Evolutionary conservation across 2,797 vertebrate genomes (phyloP), one percentile per base, ranked within the genome.

Genomic region (Rhinella marina): DNA sequence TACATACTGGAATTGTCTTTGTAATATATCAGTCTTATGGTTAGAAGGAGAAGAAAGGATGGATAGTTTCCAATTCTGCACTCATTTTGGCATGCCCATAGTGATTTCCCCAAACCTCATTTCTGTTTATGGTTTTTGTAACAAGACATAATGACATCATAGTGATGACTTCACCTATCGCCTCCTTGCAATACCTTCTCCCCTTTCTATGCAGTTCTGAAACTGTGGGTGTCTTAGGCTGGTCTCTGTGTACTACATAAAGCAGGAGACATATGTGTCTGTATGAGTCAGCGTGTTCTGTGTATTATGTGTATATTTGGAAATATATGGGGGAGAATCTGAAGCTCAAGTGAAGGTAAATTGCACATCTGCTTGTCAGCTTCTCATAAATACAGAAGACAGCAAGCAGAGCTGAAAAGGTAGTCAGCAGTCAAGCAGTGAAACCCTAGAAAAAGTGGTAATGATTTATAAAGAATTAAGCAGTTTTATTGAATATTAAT

Each of bases 331-430:
- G 82, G 68, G 82, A 75, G 82, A 84, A 61, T 75, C 12, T 84
- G 68, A 56, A 84, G 29, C 66, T 29, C 52, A 82, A 68, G 82
- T 23, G n/a, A 73, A 75, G 70, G 82, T 75, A 84, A 72, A 84
- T 84, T 84, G 70, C 82, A 84, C 70, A 84, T 75, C 82, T 75
- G 68, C 82, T 72, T 75, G 82, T 84, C 82, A 84, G 82, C 70
- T 59, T 75, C 82, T 61, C 29, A 84, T 23, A n/a, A 75, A 73
- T 41, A 84, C 29, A 48, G 61, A 68, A 32, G 64, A 61, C 61
- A 25, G 9, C 7, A 61, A 83, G 25, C 27, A 32, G 50, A 57
- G 27, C 41, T 54, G 50, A 61, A 61, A 61, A 84, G 25, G 14
- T 13, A 59, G 19, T 73, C 68, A 57, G 11, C 41, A 82, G n/a